A percentile compares a stretch with the other conserved stretches of the same genome.
Evolutionary conservation across 2,113 vertebrate genomes (phyloP).

Genomic region (Labrus mixtus): DNA sequence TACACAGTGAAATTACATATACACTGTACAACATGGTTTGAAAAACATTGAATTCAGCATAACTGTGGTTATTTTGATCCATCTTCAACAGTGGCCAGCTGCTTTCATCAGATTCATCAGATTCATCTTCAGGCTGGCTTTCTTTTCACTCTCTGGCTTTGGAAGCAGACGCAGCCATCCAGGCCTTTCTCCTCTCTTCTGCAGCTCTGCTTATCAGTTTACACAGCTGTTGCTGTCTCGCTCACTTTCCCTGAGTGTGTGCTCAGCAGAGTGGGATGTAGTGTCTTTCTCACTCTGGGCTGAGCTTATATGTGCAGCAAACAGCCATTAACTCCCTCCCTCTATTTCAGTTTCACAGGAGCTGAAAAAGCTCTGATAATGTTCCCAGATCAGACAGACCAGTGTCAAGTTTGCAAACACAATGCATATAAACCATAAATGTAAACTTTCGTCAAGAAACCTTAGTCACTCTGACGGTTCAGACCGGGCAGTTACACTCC

Average conservation of each 20-base stretch:
- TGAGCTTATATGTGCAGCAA: conserved; percentile 34
- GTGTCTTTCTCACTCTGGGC: conserved; percentile 15
- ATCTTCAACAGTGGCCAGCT: conserved; percentile 15
- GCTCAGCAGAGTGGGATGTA: conserved; percentile 25
- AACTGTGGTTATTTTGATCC: conserved; percentile 7
- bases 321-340: conserved; percentile 31
- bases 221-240: conserved; percentile 72
- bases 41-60: neutral
- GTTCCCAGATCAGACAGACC: neutral
- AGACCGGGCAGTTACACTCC: neutral
- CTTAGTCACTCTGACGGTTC: neutral
- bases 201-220: conserved; percentile 75
- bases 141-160: conserved; percentile 37
- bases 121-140: conserved; percentile 48
- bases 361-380: conserved; percentile 22
- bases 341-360: conserved; percentile 27
- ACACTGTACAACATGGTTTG: conserved; percentile 21
- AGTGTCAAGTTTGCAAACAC: neutral
- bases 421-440: conserved; percentile 12
- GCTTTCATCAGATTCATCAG: conserved; percentile 53
- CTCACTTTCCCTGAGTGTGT: conserved; percentile 25
- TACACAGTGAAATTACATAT: neutral
- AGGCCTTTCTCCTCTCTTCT: conserved; percentile 59
- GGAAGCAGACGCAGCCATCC: conserved; percentile 48
- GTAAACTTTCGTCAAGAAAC: neutral